Evolutionary conservation across 2,888 invertebrate species (phyloP).

Genomic region (Agriopis aurantiaria): DNA sequence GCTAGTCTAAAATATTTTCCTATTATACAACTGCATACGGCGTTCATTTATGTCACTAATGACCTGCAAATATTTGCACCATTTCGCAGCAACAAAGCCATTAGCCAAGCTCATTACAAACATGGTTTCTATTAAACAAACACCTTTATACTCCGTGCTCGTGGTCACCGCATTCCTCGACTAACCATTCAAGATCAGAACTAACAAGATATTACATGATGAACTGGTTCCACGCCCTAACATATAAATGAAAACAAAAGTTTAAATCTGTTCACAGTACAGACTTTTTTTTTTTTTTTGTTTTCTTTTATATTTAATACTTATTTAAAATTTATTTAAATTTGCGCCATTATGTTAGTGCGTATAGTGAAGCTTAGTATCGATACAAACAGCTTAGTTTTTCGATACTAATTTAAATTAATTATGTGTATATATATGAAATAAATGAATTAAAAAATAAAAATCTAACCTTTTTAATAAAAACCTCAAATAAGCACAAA

Average conservation of each 20-base stretch:
- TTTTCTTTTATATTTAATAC: too few species aligned
- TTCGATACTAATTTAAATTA: too few species aligned
- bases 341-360: too few species aligned
- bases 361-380: too few species aligned
- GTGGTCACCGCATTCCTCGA: slow-evolving; percentile 32
- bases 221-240: slow-evolving; percentile 10
- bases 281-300: too few species aligned
- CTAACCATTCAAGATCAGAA: slow-evolving; percentile 35
- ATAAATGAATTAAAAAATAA: too few species aligned
- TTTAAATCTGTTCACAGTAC: neutral
- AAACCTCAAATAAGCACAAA: too few species aligned
- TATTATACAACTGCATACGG: neutral
- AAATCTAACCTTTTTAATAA: too few species aligned
- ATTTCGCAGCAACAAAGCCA: slow-evolving; percentile 29
- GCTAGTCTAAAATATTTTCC: neutral
- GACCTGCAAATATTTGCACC: slow-evolving; percentile 28
- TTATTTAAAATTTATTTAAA: too few species aligned
- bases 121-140: slow-evolving; percentile 1
- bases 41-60: slow-evolving; percentile 1
- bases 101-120: slow-evolving; percentile 33
- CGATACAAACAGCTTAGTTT: too few species aligned
- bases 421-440: too few species aligned
- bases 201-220: slow-evolving; percentile 23
- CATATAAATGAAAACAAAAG: neutral
- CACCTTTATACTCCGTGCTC: slow-evolving; percentile 5